Conservation (phyloP, 2,113 vertebrate species). For the Fregata magnificens region DNA sequence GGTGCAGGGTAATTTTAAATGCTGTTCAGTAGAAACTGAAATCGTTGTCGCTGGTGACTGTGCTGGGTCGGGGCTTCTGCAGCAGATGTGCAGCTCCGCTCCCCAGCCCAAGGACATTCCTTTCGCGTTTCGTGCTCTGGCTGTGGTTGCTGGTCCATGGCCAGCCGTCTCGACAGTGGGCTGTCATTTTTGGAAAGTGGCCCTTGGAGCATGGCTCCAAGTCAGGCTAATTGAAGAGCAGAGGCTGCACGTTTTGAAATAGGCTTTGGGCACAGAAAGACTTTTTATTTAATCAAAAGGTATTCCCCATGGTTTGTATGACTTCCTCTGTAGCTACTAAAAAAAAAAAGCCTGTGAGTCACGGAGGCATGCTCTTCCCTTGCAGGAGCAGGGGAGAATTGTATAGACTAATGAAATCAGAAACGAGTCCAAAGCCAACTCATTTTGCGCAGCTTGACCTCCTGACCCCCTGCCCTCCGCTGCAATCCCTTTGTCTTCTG, state of each 20-base stretch:
- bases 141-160: not conserved
- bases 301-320: not conserved
- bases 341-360: not conserved
- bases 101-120: conserved; percentile 36
- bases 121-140: not conserved
- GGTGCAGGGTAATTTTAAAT: not conserved
- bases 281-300: not conserved
- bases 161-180: conserved; percentile 7
- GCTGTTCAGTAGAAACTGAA: not conserved
- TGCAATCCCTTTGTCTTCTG: not conserved
- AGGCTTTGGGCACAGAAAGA: not conserved
- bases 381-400: not conserved
- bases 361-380: not conserved
- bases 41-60: not conserved
- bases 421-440: not conserved
- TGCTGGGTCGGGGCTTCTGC: not conserved
- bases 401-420: not conserved
- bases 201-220: not conserved
- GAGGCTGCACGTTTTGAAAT: not conserved
- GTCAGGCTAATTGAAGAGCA: not conserved
- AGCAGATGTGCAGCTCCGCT: not conserved
- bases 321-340: not conserved
- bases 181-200: not conserved
- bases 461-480: not conserved
- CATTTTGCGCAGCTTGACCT: not conserved